Conservation (phyloP, 1,140 invertebrate genomes). For the Antheraea pernyi region DNA sequence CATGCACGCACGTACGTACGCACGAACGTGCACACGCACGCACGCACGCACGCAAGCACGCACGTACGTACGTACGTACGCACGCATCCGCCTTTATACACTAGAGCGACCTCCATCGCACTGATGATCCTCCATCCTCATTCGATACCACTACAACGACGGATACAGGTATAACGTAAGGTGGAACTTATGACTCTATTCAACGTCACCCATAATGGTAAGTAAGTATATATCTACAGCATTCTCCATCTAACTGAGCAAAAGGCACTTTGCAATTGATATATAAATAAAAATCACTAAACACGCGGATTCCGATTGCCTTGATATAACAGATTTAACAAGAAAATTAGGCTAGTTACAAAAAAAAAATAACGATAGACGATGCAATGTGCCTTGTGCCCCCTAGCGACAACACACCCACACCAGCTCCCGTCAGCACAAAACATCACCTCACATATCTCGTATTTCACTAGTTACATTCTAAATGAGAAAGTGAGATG, state of each 20-base stretch:
- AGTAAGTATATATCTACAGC: slow-evolving; percentile 32
- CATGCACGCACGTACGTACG: too few species aligned
- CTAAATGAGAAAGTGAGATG: slow-evolving; percentile 6
- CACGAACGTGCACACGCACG: too few species aligned
- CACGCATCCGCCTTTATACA: not conserved
- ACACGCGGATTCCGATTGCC: slow-evolving; percentile 34
- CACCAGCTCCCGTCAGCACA: slow-evolving; percentile 15
- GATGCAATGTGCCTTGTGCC: slow-evolving; percentile 65
- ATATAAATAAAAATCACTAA: slow-evolving; percentile 41
- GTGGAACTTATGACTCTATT: slow-evolving; percentile 15
- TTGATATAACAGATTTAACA: slow-evolving; percentile 27
- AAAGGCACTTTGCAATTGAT: slow-evolving; percentile 64
- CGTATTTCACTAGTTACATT: slow-evolving; percentile 6
- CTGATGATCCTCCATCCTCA: not conserved
- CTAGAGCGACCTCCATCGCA: not conserved
- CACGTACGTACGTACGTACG: not conserved
- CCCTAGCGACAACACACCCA: slow-evolving; percentile 30
- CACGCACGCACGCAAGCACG: too few species aligned
- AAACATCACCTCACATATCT: slow-evolving; percentile 10
- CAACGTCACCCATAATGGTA: slow-evolving; percentile 33
- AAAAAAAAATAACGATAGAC: slow-evolving; percentile 14
- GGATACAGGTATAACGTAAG: slow-evolving; percentile 15
- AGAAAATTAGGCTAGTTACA: slow-evolving; percentile 1
- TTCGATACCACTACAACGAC: not conserved
- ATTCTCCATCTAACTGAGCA: slow-evolving; percentile 47